Conservation (phyloP, 2,888 invertebrate species). For the Sthenelais limicola region DNA sequence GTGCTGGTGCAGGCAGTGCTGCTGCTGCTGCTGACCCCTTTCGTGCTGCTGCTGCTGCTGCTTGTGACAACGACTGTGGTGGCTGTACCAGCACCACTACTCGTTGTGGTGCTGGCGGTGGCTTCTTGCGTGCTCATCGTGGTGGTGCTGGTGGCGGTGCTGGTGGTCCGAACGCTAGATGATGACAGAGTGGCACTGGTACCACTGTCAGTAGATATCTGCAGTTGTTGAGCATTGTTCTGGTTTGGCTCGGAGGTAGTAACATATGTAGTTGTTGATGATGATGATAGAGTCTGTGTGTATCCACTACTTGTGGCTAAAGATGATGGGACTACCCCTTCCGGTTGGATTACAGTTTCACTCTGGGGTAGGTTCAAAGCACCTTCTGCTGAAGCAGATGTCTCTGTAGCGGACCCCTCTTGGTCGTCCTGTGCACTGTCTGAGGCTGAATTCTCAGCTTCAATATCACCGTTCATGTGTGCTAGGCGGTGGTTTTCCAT, state of each 20-base stretch:
- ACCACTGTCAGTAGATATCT: too few species aligned
- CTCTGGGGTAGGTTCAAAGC: too few species aligned
- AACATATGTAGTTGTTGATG: conserved; percentile 9
- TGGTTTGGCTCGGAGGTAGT: conserved; percentile 17
- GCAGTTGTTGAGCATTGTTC: conserved; percentile 38
- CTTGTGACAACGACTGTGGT: too few species aligned
- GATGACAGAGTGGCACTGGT: too few species aligned
- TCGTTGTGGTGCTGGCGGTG: not conserved
- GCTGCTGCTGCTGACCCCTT: too few species aligned
- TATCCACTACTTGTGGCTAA: conserved; percentile 5
- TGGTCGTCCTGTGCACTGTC: conserved; percentile 13
- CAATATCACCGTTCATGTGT: conserved; percentile 31
- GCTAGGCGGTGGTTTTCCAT: conserved; percentile 33
- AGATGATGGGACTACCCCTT: too few species aligned
- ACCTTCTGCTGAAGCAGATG: too few species aligned
- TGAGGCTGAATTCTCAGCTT: conserved; percentile 26
- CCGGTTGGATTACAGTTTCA: too few species aligned
- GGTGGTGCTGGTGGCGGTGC: not conserved
- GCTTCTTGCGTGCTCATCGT: not conserved
- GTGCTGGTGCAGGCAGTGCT: too few species aligned
- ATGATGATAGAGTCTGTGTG: conserved; percentile 5
- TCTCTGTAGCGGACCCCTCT: too few species aligned
- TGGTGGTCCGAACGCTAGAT: not conserved
- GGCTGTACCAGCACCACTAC: not conserved
- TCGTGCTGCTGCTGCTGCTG: too few species aligned